Evolutionary conservation across 2,113 vertebrate genomes (phyloP).

Genomic region (Baryphthengus martii): DNA sequence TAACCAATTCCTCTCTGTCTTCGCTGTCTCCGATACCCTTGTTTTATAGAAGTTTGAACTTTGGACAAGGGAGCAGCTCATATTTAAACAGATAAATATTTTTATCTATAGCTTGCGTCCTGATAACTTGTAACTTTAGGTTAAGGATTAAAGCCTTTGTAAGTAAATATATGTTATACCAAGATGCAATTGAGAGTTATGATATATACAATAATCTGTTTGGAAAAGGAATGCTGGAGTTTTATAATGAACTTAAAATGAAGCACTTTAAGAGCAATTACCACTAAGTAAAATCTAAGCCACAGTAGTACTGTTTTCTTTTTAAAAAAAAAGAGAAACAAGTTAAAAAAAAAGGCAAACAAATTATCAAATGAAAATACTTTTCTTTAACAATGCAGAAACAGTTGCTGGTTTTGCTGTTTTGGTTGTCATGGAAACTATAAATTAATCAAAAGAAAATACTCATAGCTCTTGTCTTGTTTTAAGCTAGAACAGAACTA

Average conservation of each 20-base stretch:
- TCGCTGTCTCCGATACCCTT: not conserved
- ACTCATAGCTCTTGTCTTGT: not conserved
- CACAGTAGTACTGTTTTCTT: not conserved
- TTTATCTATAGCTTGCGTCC: not conserved
- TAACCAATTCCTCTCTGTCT: not conserved
- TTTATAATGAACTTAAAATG: not conserved
- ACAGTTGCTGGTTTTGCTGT: not conserved
- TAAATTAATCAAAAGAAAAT: not conserved
- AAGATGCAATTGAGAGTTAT: not conserved
- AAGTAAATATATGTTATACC: not conserved
- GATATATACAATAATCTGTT: not conserved
- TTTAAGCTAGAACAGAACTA: not conserved
- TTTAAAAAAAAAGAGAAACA: not conserved
- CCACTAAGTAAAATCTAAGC: not conserved
- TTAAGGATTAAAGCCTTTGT: not conserved
- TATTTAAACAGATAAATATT: not conserved
- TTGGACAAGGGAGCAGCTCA: not conserved
- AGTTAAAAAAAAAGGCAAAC: not conserved
- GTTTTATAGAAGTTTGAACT: not conserved
- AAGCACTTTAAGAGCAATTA: not conserved
- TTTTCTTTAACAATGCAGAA: not conserved
- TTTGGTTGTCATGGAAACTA: not conserved
- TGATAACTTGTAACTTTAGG: not conserved
- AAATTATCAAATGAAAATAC: not conserved
- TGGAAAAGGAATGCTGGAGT: not conserved